phyloP scores from a whole-genome alignment of 2,797 vertebrate species.

The Chelidonichthys spinosus region DNA sequence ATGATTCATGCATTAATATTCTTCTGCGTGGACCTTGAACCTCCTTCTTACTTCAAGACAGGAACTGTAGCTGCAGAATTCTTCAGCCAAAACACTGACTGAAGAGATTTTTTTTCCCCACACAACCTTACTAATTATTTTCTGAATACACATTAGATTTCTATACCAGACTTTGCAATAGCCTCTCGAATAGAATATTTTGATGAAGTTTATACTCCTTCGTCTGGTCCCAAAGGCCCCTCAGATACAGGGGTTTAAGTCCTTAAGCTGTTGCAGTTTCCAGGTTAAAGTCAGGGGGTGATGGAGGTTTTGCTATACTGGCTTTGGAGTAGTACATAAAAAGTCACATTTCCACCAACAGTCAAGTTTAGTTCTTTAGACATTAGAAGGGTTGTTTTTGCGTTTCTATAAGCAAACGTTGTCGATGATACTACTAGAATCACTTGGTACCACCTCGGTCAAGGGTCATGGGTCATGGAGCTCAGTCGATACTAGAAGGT shows the following conservation, averaged over 20 bases:
- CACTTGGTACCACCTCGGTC: neutral
- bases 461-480: neutral
- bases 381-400: neutral
- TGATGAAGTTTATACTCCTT: conserved; percentile 11
- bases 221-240: conserved; percentile 3
- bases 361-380: neutral
- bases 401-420: neutral
- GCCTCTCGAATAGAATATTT: conserved; percentile 16
- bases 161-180: conserved; percentile 4
- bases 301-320: neutral
- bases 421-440: too few species aligned
- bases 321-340: neutral
- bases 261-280: neutral
- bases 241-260: neutral
- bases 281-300: conserved; percentile 5
- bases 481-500: neutral
- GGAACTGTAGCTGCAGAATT: neutral
- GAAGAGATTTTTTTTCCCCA: neutral
- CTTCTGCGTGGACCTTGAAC: neutral
- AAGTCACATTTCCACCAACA: neutral
- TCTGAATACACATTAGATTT: neutral
- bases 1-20: neutral
- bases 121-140: conserved; percentile 4
- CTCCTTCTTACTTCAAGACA: neutral
- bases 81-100: conserved; percentile 7